These are phyloP conservation scores for Drosophila auraria DNA, from an alignment of 1,140 invertebrate species.

Conservation along the genomic window DNA sequence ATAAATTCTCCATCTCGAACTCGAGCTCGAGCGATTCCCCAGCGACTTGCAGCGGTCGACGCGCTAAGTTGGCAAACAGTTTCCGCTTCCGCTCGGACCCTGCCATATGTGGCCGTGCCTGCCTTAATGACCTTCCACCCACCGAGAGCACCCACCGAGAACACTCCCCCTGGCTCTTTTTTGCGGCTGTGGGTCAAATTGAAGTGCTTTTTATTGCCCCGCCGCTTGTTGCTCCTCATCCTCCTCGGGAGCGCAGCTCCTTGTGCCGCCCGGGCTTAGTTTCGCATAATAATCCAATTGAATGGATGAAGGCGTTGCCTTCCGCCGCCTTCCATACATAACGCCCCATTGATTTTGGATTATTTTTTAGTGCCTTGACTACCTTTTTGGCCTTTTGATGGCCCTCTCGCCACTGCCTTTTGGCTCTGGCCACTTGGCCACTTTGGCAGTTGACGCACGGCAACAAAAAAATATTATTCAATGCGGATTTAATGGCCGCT, in stretches of 20 bases:
- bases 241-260: constrained; percentile 10
- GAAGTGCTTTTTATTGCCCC: constrained; percentile 82
- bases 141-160: constrained; percentile 29
- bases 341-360: constrained; percentile 83
- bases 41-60: constrained; percentile 53
- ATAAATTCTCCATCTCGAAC: neutral
- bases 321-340: constrained; percentile 53
- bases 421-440: constrained; percentile 17
- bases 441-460: constrained; percentile 18
- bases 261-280: constrained; percentile 54
- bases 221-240: constrained; percentile 73
- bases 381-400: constrained; percentile 63
- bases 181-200: constrained; percentile 74
- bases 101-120: constrained; percentile 64
- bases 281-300: constrained; percentile 82
- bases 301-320: constrained; percentile 41
- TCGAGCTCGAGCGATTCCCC: constrained; percentile 49
- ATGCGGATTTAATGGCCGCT: neutral
- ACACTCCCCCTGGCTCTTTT: constrained; percentile 29
- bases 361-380: constrained; percentile 80
- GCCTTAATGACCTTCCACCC: constrained; percentile 71
- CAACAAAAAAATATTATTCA: constrained; percentile 13
- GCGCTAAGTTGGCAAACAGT: constrained; percentile 79
- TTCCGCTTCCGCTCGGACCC: constrained; percentile 69
- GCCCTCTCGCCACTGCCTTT: constrained; percentile 16